These are phyloP conservation scores for Tetrapedia diversipes DNA, from an alignment of 2,888 invertebrate genomes.

Conservation along the genomic window DNA sequence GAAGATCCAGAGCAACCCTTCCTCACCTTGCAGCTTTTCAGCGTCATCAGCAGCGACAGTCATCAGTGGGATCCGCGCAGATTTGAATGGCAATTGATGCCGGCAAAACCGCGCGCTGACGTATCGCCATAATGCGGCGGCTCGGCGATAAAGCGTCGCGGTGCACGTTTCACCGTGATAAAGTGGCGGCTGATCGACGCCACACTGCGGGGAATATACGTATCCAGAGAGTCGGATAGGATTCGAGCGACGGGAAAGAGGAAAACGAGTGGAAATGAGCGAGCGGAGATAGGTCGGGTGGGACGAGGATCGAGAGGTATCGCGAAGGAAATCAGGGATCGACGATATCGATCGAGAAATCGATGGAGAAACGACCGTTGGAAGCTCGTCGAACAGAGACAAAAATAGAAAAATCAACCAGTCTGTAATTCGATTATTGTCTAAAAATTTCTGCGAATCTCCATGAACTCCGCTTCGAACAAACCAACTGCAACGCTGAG, in stretches of 20 bases:
- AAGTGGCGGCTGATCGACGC: conserved; percentile 72
- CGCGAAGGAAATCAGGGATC: conserved; percentile 27
- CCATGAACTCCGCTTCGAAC: too few relatives aligned
- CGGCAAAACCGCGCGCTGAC: conserved; percentile 75
- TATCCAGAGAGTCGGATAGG: background rate
- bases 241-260: background rate
- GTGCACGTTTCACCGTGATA: conserved; percentile 67
- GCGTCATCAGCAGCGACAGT: conserved; percentile 40
- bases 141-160: conserved; percentile 67
- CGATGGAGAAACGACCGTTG: conserved; percentile 37
- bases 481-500: background rate
- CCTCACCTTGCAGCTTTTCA: conserved; percentile 17
- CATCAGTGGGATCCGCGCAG: conserved; percentile 56
- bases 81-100: conserved; percentile 79
- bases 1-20: background rate
- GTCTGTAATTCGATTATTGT: too few relatives aligned
- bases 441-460: too few relatives aligned
- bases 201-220: conserved; percentile 53
- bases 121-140: conserved; percentile 75
- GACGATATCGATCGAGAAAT: conserved; percentile 24
- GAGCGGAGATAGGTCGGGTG: conserved; percentile 16
- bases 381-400: conserved; percentile 36
- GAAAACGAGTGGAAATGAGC: conserved; percentile 10
- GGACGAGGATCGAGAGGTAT: conserved; percentile 18
- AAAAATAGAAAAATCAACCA: too few relatives aligned